Evolutionary conservation across 2,888 invertebrate genomes (phyloP).

Genomic region (Gnatocerus cornutus): DNA sequence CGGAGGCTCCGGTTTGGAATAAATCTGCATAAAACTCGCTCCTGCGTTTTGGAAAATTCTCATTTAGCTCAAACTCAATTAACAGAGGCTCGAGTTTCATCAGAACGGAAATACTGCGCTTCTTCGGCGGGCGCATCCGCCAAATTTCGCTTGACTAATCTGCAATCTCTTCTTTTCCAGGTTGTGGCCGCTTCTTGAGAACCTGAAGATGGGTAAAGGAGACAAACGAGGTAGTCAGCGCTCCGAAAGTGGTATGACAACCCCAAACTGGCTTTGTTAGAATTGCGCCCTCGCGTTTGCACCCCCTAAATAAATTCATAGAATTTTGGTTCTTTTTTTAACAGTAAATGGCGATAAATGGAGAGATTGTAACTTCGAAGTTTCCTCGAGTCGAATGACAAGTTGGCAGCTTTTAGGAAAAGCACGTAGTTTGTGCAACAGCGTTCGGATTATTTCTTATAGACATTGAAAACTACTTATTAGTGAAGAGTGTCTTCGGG

Average conservation of each 20-base stretch:
- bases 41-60: slow-evolving; percentile 38
- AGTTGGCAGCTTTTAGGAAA: slow-evolving; percentile 31
- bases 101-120: slow-evolving; percentile 33
- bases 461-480: slow-evolving; percentile 29
- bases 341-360: too few relatives aligned
- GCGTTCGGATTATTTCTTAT: slow-evolving; percentile 14
- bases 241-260: slow-evolving; percentile 69
- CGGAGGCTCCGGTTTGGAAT: slow-evolving; percentile 17
- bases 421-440: slow-evolving; percentile 25
- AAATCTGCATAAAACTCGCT: slow-evolving; percentile 40
- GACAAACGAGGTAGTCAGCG: slow-evolving; percentile 72
- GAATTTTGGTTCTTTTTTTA: too few relatives aligned
- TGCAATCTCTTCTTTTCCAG: slow-evolving; percentile 6
- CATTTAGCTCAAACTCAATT: slow-evolving; percentile 45
- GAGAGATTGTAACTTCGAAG: too few relatives aligned
- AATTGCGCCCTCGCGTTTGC: neutral
- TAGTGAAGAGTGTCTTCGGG: slow-evolving; percentile 15
- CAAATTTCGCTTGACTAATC: too few relatives aligned
- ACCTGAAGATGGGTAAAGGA: slow-evolving; percentile 71
- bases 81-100: slow-evolving; percentile 37
- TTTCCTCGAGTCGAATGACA: slow-evolving; percentile 1
- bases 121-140: too few relatives aligned
- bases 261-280: too few relatives aligned
- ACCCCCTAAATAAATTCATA: slow-evolving; percentile 25
- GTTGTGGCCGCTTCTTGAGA: slow-evolving; percentile 11